Conservation (phyloP, 35 echinoderm and acorn worm species). For the Amphiura filiformis region DNA sequence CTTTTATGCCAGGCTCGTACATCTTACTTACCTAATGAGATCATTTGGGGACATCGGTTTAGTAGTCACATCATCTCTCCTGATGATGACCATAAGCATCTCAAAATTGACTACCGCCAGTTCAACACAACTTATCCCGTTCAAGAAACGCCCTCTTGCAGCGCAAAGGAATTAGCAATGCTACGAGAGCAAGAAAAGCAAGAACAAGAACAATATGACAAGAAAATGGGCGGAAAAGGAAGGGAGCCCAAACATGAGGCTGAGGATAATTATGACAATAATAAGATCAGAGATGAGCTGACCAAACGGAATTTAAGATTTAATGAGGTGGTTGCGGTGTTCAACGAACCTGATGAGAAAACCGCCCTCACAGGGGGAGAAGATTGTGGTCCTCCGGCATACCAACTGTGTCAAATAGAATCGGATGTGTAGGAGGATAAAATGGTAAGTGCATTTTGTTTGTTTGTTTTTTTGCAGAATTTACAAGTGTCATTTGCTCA, state of each 20-base stretch:
- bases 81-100: constrained; percentile 51
- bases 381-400: background rate
- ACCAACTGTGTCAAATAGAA: background rate
- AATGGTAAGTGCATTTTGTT: no score
- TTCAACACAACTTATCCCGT: constrained; percentile 80
- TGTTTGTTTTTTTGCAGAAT: no score
- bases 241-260: background rate
- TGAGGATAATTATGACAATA: background rate
- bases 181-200: background rate
- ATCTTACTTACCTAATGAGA: constrained; percentile 87
- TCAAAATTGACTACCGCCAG: constrained; percentile 77
- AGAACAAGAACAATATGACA: background rate
- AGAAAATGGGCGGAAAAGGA: background rate
- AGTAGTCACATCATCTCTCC: constrained; percentile 74
- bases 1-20: constrained; percentile 63
- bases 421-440: background rate
- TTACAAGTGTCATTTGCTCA: no score
- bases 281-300: background rate
- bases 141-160: constrained; percentile 38
- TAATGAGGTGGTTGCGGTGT: background rate
- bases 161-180: constrained; percentile 66
- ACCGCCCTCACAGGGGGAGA: background rate
- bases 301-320: background rate
- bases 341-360: background rate
- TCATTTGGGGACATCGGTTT: constrained; percentile 85